Evolutionary conservation across 2,113 vertebrate genomes (phyloP).

Genomic region (Prolemur simus): DNA sequence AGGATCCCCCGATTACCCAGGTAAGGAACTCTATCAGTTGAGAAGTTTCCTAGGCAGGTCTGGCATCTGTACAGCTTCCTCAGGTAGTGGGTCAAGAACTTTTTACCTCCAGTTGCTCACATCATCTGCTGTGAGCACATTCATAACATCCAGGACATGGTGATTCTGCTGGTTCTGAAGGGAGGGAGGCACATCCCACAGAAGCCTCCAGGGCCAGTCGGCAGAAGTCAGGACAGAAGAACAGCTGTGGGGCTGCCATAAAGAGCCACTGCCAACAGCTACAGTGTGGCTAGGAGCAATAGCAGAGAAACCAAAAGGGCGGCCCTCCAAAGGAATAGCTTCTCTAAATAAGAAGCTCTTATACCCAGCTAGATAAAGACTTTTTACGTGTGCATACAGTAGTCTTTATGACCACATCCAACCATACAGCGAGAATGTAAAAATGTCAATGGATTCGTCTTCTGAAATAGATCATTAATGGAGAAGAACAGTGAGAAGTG

Average conservation of each 20-base stretch:
- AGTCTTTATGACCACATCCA: neutral
- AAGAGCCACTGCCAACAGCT: neutral
- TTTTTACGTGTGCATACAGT: fast-evolving
- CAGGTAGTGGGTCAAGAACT: neutral
- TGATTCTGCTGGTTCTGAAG: neutral
- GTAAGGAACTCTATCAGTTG: neutral
- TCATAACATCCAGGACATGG: neutral
- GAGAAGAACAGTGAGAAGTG: neutral
- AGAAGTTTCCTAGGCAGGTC: neutral
- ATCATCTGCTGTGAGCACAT: neutral
- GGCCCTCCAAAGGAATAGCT: neutral
- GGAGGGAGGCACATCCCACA: neutral
- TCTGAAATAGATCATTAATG: neutral
- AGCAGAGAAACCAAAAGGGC: neutral
- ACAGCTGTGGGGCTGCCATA: neutral
- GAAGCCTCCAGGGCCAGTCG: neutral
- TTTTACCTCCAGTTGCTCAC: neutral
- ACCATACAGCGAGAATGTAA: neutral
- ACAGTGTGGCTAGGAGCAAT: neutral
- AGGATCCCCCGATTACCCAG: neutral
- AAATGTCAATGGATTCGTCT: neutral
- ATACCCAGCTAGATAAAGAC: neutral
- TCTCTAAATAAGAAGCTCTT: no score
- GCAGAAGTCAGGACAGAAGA: neutral
- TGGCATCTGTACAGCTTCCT: neutral